Base-by-base conservation (phyloP, 2,797 vertebrate genomes). In the Tokudaia tokunoshimensis region DNA sequence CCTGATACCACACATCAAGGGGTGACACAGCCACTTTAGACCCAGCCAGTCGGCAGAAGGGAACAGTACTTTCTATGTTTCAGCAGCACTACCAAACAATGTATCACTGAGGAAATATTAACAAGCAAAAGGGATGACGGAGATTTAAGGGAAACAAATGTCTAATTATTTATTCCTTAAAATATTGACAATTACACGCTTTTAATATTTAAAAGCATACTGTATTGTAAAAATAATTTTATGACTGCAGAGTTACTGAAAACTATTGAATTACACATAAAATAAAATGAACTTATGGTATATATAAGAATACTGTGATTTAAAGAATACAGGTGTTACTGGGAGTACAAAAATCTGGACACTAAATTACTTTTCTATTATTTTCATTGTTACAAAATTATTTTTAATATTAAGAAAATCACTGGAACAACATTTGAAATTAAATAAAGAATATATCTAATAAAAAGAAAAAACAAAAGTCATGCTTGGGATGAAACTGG, bases 281-380 rank as follows among this genome's bases (percentile, higher is more conserved):
- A 91, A 95, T 76, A 44, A 89, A 44, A 88, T 47, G 67, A 80
- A 50, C 93, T 90, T 96, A 94, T 41, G 44, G 52, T 29, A 31
- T 70, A 12, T 91, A 59, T 76, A 3, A 9, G 65, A 72, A 82
- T 13, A 83, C 12, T 80, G 8, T 86, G 55, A 93, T 85, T 90
- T 92, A 89, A 91, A 34, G 50, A 94, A 85, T 86, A 74, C 0
- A 92, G 63, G 50, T 31, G 41, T 47, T n/a, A 22, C 29, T 88
- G 9, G 34, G 2, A 26, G 37, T 94, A 95, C 80, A 65, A 97
- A 96, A 95, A 72, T 61, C 52, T 76, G 31, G 44, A 95, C 0
- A 31, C 29, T 80, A 83, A 90, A 81, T 85, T 75, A 80, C 11
- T 57, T 75, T 61, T 55, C 47, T 89, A 91, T 34, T 34, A 89